phyloP scores from a whole-genome alignment of 1,140 invertebrate genomes.

The Medauroidea extradentata region DNA sequence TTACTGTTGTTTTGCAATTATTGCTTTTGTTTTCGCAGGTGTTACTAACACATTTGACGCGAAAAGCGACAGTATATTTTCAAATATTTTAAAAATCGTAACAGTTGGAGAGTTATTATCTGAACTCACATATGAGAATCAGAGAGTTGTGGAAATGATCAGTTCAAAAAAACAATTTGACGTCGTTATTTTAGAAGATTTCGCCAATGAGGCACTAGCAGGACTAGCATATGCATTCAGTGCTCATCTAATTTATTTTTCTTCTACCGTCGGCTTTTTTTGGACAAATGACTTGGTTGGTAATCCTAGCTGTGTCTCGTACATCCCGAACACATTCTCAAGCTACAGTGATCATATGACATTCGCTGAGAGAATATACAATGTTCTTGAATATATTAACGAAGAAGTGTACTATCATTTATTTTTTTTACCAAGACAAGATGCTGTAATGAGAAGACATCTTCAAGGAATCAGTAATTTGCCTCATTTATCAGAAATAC shows the following conservation, averaged over 20 bases:
- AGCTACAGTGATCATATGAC: not conserved
- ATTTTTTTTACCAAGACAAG: no score
- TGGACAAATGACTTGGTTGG: conserved; percentile 28
- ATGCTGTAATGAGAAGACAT: no score
- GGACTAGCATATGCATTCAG: conserved; percentile 37
- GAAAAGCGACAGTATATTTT: no score
- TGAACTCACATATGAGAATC: no score
- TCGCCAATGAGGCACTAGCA: conserved; percentile 34
- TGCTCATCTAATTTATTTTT: conserved; percentile 36
- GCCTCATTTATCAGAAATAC: conserved; percentile 26
- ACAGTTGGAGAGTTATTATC: no score
- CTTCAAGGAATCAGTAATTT: not conserved
- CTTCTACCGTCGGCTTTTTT: conserved; percentile 33
- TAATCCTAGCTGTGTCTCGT: not conserved
- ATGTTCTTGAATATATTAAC: no score
- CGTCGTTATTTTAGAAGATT: conserved; percentile 36
- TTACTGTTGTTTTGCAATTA: no score
- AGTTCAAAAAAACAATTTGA: conserved; percentile 24
- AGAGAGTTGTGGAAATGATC: no score
- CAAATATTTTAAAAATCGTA: no score
- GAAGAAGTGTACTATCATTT: no score
- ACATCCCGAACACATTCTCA: conserved; percentile 3
- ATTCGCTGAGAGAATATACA: conserved; percentile 16
- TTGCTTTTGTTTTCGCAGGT: no score
- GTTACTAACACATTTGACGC: no score